Conservation (phyloP, 2,888 invertebrate genomes). For the Eupeodes latifasciatus region DNA sequence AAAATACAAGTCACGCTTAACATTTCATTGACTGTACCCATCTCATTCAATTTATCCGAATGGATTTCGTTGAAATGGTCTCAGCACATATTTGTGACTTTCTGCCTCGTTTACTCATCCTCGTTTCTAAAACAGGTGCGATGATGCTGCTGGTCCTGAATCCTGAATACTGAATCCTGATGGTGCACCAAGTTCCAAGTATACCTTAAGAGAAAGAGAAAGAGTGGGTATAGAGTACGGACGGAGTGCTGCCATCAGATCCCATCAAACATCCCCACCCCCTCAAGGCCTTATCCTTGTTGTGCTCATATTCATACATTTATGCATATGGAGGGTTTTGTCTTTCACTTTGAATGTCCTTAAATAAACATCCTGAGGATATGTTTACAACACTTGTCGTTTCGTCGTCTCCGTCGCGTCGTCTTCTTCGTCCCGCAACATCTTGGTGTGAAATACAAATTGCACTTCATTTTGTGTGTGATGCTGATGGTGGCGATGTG, state of each 20-base stretch:
- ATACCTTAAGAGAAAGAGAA: neutral
- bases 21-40: conserved; percentile 56
- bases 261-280: neutral
- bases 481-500: neutral
- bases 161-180: too few species aligned
- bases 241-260: neutral
- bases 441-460: conserved; percentile 72
- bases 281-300: conserved; percentile 4
- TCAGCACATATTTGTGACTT: conserved; percentile 46
- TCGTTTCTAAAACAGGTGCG: conserved; percentile 32
- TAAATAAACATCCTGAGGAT: conserved; percentile 70
- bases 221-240: neutral
- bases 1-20: neutral
- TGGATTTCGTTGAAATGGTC: conserved; percentile 40
- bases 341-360: conserved; percentile 74
- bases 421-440: conserved; percentile 1
- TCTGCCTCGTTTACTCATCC: conserved; percentile 39
- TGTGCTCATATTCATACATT: conserved; percentile 17
- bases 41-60: neutral
- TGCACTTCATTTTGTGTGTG: conserved; percentile 68
- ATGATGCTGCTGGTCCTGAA: too few species aligned
- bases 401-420: neutral
- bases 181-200: conserved; percentile 10
- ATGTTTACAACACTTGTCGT: conserved; percentile 55
- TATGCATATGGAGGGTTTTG: conserved; percentile 27